Conservation (phyloP, 2,797 vertebrate species). For the Uromys caudimaculatus region DNA sequence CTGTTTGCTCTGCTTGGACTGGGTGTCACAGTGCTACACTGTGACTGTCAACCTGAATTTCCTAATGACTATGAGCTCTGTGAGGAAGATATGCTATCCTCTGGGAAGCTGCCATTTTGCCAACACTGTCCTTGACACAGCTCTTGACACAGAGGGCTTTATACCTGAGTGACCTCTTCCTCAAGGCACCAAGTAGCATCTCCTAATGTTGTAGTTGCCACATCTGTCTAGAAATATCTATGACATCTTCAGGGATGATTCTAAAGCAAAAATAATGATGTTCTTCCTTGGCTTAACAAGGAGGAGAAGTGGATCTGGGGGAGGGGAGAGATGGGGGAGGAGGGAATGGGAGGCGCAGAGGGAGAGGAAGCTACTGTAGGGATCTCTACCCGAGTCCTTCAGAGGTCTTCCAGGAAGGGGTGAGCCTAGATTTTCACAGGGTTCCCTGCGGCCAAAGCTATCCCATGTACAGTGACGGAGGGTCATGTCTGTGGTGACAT, state of each 20-base stretch:
- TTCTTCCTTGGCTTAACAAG: too few relatives aligned
- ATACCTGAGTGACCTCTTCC: neutral
- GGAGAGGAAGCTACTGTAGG: too few relatives aligned
- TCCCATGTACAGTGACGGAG: neutral
- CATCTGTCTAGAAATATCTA: neutral
- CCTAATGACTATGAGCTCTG: neutral
- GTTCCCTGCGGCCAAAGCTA: neutral
- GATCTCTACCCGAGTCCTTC: neutral
- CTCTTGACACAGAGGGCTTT: neutral
- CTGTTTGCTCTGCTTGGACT: neutral
- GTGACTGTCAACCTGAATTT: neutral
- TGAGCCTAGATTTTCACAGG: neutral
- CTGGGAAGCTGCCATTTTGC: neutral
- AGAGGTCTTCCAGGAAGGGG: neutral
- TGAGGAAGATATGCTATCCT: neutral
- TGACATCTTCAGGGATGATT: neutral
- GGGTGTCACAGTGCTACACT: neutral
- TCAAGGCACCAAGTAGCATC: neutral
- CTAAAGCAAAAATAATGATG: too few relatives aligned
- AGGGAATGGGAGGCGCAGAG: too few relatives aligned
- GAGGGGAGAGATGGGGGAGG: too few relatives aligned
- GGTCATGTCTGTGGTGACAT: neutral
- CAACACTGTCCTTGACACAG: neutral
- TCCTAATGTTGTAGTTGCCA: neutral
- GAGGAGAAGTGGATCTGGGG: too few relatives aligned